Evolutionary conservation across 1,140 invertebrate species (phyloP), one percentile per base, ranked within the genome.

Genomic region (Procambarus clarkii): DNA sequence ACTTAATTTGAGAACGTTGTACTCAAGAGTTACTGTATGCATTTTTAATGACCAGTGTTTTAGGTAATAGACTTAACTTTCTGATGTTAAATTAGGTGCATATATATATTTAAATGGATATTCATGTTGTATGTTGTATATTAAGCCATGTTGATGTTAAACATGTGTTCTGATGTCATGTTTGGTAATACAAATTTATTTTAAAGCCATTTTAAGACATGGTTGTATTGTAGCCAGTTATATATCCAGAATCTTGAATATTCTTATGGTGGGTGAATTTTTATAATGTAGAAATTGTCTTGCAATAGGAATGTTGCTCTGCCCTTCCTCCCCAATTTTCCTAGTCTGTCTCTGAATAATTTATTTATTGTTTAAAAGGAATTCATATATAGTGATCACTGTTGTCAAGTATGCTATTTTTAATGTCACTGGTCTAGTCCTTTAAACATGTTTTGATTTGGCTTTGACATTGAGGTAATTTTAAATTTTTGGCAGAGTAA

Each of bases 121-220:
- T 83, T 46, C 34, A 44, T 45, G 45, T 83, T 44, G 34, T 69
- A 45, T 83, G 81, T 83, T 83, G 60, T 69, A 64, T 83, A 60
- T 83, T 83, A 83, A 83, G 81, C 24, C 58, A 69, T 44, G 60
- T 83, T 83, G 58, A 83, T 83, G 81, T 83, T 83, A 34, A 48
- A 44, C 34, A 46, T 69, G 54, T 71, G 60, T 69, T 60, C 46
- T 48, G 60, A 69, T 69, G 44, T 83, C 81, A n/a, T 74, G n/a
- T 34, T 34, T 7, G 34, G n/a, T 74, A 34, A 24, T 74, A 21
- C 34, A 74, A 74, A 74, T 74, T 74, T 34, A 74, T 74, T 74
- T 7, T n/a, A 3, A 74, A 34, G 50, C 8, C 18, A 69, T 69
- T n/a, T 34, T 74, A 21, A 24, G n/a, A 74, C 69, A 9, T 74